phyloP scores from a whole-genome alignment of 2,888 invertebrate species.

The Halocaridina rubra region DNA sequence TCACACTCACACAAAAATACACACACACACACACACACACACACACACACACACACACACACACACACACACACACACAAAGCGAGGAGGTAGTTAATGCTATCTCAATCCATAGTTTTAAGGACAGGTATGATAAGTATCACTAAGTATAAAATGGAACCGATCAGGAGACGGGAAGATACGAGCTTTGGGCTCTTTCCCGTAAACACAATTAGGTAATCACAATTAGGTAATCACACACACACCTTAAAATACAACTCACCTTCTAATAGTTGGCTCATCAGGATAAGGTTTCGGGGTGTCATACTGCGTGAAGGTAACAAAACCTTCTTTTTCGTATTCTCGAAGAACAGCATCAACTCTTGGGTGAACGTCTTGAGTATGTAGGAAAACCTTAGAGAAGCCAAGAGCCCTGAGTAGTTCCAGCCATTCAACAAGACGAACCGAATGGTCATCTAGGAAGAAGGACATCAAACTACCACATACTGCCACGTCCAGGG shows the following conservation, averaged over 20 bases:
- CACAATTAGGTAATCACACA: no score
- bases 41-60: neutral
- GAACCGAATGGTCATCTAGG: slow-evolving; percentile 30
- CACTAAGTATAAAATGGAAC: no score
- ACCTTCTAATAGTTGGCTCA: slow-evolving; percentile 35
- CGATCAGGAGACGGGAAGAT: no score
- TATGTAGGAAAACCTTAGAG: slow-evolving; percentile 40
- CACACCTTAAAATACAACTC: neutral
- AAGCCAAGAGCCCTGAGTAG: slow-evolving; percentile 30
- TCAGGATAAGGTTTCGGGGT: slow-evolving; percentile 39
- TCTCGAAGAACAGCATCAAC: slow-evolving; percentile 22
- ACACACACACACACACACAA: no score
- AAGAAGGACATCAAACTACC: slow-evolving; percentile 42
- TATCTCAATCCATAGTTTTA: no score
- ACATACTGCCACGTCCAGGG: no score
- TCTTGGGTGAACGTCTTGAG: slow-evolving; percentile 27
- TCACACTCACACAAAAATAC: no score
- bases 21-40: neutral
- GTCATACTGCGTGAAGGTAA: slow-evolving; percentile 1
- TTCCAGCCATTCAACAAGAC: slow-evolving; percentile 54
- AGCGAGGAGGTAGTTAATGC: no score
- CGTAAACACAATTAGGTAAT: no score
- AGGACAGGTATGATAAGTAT: no score
- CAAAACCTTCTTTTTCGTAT: slow-evolving; percentile 42
- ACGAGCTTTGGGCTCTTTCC: no score